Base-by-base conservation (phyloP, 2,888 invertebrate genomes). In the Apodemia duryi region DNA sequence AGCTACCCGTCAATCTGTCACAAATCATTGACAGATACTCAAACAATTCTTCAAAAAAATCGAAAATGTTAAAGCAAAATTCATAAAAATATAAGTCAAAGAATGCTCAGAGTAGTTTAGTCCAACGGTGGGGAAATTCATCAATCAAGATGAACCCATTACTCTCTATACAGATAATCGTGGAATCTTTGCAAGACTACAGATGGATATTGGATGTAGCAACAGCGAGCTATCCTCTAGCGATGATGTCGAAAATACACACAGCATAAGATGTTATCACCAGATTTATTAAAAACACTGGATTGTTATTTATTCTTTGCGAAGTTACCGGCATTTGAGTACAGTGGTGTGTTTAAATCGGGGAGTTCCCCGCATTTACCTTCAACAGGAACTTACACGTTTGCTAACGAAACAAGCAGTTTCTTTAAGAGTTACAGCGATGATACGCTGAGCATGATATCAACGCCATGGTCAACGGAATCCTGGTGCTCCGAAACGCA, bases 141-240 rank as follows among this genome's bases (percentile, higher is more conserved):
- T 64, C 51, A 28, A 57, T 21, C 66, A 66, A 66, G 52, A 90
- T 91, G 90, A 79, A 88, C 71, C 87, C 85, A 1, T 65, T 86
- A 1, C 74, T 77, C 38, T 83, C 79, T 66, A 70, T 90, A 5
- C 75, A 80, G 11, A 76, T 72, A 6, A 71, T 88, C 41, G 72
- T 87, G 7, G 76, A 74, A 43, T 81, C 81, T 3, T 71, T 89
- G n/a, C 81, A 83, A 68, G 81, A 85, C 63, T 87, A 88, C 68
- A 73, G 85, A 46, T 90, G 88, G 89, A 73, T 90, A 1, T 61
- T 88, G n/a, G 84, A 87, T 21, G 73, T 84, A 11, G 90, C 87
- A 3, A 79, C 79, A 32, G 84, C 84, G 61, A 82, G 81, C 70
- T 90, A 90, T 63, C 91, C 89, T 0, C 77, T 91, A 41, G 74